Base-by-base conservation (phyloP, 2,888 invertebrate species). In the Selenia dentaria region DNA sequence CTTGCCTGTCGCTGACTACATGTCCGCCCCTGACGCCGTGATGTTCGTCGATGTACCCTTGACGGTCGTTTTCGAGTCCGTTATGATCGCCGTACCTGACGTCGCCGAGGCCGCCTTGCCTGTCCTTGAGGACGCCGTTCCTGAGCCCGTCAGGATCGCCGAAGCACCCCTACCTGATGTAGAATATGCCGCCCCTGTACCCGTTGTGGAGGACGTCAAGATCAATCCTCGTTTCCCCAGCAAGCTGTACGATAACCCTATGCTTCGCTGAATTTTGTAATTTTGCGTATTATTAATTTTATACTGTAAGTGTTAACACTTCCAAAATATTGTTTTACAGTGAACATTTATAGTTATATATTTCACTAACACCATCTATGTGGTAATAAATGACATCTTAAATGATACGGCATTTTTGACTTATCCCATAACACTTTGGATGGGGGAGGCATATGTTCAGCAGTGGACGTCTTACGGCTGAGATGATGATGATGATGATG, bases 231-330 rank as follows among this genome's bases (percentile, higher is more conserved):
- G 46, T 16, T 51, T 28, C 44, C 56, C 58, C 18, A 45, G 42
- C 29, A 67, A 69, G 34, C 3, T 51, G 16, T 68, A 44, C 46
- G 62, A 55, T 5, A 58, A 69, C 56, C 61, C 69, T 4, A 46
- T 56, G 42, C 40, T 58, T 37, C 74, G 75, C 22, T 64, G 58
- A 62, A 29, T 29, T 28, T 24, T n/a, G n/a, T n/a, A n/a, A n/a
- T n/a, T n/a, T n/a, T n/a, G n/a, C n/a, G n/a, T n/a, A n/a, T n/a
- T n/a, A n/a, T n/a, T n/a, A n/a, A n/a, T n/a, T n/a, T n/a, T n/a
- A n/a, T n/a, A n/a, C n/a, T n/a, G n/a, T n/a, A n/a, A n/a, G n/a
- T n/a, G n/a, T n/a, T n/a, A n/a, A n/a, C n/a, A n/a, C n/a, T n/a
- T n/a, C n/a, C n/a, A n/a, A n/a, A n/a, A n/a, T n/a, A n/a, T n/a